Evolutionary conservation across 2,888 invertebrate genomes (phyloP), one percentile per base, ranked within the genome.

Genomic region (Polydrusus tereticollis): DNA sequence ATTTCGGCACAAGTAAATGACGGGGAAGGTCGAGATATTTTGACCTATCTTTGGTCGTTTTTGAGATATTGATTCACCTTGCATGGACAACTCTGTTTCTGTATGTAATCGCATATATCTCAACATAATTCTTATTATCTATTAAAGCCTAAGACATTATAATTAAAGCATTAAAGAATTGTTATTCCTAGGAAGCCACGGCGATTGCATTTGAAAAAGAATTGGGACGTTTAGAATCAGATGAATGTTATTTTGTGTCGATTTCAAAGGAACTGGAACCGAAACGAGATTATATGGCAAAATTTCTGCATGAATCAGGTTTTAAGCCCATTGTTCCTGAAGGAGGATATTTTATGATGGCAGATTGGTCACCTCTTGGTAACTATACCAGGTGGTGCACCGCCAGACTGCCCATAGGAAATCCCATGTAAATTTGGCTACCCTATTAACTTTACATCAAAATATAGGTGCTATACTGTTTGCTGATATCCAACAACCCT

Each of bases 301-400:
- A 92, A 78, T 90, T 94, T 73, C 86, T 96, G 21, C 83, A 80
- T 2, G 93, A 95, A 8, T 91, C 92, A 64, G 97, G 97, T 0
- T 94, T 99, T 91, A 90, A 90, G 38, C 97, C 98, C 0, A 95
- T 95, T 0, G 87, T 98, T 66, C 99, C 99, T 0, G 96, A 99
- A 78, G 98, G 97, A 2, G 99, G 99, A 0, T 99, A 98, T 86
- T 99, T 99, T 83, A 93, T 99, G 89, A 84, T 99, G 62, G 98
- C 98, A 0, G 96, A 99, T 86, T 97, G 95, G 92, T 36, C 36
- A 36, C 36, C 36, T n/a, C 36, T 36, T n/a, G 36, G 36, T 36
- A 36, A 36, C 1, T n/a, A 36, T 12, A 6, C 33, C 7, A 23
- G n/a, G 12, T 50, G 2, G 10, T 50, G 12, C 20, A 50, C 26